Evolutionary conservation across 2,888 invertebrate species (phyloP), one percentile per base, ranked within the genome.

Genomic region (Ectemnius lituratus): DNA sequence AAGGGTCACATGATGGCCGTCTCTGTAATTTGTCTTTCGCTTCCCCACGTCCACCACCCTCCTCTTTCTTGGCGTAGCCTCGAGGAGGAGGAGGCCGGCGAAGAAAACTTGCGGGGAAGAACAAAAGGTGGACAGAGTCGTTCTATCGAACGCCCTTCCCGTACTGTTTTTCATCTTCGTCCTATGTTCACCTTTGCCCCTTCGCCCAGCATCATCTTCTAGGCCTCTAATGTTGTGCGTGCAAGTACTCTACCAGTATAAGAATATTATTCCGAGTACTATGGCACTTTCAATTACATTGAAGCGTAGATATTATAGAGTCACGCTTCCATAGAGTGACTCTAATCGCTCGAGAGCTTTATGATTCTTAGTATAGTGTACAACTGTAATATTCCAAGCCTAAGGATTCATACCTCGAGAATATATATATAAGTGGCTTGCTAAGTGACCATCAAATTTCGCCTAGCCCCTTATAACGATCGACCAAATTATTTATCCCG

Each of bases 21-120:
- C 84, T 83, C 84, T 83, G 89, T 88, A 89, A 89, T 89, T 89
- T 88, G 89, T 89, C 89, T 89, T 89, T 89, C 87, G 89, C 88
- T 88, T 88, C 86, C 78, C 80, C 78, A 71, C 78, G 18, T 60
- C 28, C 75, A 37, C 37, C 37, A 11, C 37, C 37, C 37, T 37
- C 37, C 8, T 6, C 37, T 37, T 37, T 0, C 6, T 68, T 65
- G 72, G 67, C 75, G 71, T 81, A 78, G 83, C 76, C 82, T 75
- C 78, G 71, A 78, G 84, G 85, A 86, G 84, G 85, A 86, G 87
- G 88, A 87, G 88, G 88, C 75, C 77, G 71, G 77, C 83, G 85
- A 86, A 87, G 88, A 87, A 88, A 88, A 88, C 84, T 88, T 83
- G 79, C 75, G 79, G 75, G 75, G 78, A 81, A 84, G 86, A 89